A percentile compares a stretch with the other conserved stretches of the same genome.
These are phyloP conservation scores for Drosophila pseudoobscura DNA, from an alignment of 1,140 invertebrate species.

Conservation along the genomic window DNA sequence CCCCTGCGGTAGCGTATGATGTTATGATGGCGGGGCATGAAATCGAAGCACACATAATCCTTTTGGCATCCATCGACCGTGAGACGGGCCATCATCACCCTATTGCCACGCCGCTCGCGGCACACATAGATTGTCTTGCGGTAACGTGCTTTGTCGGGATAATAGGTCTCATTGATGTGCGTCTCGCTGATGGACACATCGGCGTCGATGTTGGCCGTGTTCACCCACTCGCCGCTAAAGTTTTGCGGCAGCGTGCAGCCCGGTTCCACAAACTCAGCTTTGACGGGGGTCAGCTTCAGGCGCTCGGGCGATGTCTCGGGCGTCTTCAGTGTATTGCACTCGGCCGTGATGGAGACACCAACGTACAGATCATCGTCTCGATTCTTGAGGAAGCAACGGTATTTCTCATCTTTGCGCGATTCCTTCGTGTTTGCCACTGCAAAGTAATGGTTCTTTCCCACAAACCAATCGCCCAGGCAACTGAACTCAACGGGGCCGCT, in stretches of 20 bases:
- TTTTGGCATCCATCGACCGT: constrained; percentile 99
- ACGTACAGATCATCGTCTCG: constrained; percentile 96
- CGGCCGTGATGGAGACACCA: constrained; percentile 95
- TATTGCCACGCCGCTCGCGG: constrained; percentile 92
- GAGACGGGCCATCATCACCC: constrained; percentile 97
- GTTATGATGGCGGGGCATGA: constrained; percentile 97
- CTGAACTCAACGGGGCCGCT: constrained; percentile 96
- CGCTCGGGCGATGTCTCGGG: constrained; percentile 96
- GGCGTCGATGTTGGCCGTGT: constrained; percentile 97
- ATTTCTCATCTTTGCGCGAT: constrained; percentile 96
- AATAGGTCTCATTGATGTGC: constrained; percentile 97
- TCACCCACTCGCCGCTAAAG: constrained; percentile 97
- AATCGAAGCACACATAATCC: constrained; percentile 98
- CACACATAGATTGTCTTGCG: constrained; percentile 97
- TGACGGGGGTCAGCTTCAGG: constrained; percentile 92
- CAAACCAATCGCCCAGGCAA: constrained; percentile 97
- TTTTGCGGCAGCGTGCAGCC: constrained; percentile 96
- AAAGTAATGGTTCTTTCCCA: constrained; percentile 97
- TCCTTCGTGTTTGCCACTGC: constrained; percentile 97
- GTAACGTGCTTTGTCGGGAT: constrained; percentile 94
- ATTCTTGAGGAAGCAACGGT: constrained; percentile 96
- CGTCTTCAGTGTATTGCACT: constrained; percentile 95
- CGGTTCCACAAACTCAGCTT: constrained; percentile 93
- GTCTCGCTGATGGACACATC: constrained; percentile 97
- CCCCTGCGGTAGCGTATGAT: constrained; percentile 96